phyloP scores from a whole-genome alignment of 2,797 vertebrate species.

The Alcedo atthis region DNA sequence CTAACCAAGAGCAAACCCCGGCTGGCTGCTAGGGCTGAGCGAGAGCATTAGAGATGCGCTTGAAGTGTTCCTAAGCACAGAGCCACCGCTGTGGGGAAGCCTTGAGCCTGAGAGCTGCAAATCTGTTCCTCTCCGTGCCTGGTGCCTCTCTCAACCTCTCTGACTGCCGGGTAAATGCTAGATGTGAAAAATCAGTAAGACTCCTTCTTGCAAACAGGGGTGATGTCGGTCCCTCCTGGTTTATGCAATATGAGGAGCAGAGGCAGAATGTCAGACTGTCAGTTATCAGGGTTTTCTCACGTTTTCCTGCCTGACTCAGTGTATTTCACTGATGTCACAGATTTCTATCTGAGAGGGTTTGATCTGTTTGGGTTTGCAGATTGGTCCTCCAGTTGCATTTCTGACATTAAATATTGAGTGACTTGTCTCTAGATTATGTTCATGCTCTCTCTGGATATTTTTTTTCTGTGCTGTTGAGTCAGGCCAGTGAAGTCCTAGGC shows the following conservation, averaged over 20 bases:
- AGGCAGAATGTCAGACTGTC: background rate
- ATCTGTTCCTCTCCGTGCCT: background rate
- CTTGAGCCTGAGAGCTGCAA: constrained; percentile 37
- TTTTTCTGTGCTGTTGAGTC: background rate
- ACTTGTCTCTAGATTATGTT: background rate
- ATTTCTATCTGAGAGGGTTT: background rate
- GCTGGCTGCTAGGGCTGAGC: background rate
- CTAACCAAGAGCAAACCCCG: background rate
- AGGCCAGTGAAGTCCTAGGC: background rate
- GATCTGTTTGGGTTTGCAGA: background rate
- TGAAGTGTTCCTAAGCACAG: background rate
- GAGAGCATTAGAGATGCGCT: background rate
- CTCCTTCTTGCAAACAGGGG: background rate
- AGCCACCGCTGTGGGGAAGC: constrained; percentile 43
- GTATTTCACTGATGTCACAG: background rate
- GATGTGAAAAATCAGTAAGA: background rate
- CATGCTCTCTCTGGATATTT: background rate
- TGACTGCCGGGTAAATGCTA: background rate
- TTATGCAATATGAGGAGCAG: background rate
- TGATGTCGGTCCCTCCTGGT: background rate
- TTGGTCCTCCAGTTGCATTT: background rate
- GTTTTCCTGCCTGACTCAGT: background rate
- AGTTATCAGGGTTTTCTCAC: background rate
- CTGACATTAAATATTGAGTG: background rate
- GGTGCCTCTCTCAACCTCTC: background rate